These are phyloP conservation scores for Pygoscelis antarcticus DNA, from an alignment of 2,113 vertebrate species.

Conservation along the genomic window DNA sequence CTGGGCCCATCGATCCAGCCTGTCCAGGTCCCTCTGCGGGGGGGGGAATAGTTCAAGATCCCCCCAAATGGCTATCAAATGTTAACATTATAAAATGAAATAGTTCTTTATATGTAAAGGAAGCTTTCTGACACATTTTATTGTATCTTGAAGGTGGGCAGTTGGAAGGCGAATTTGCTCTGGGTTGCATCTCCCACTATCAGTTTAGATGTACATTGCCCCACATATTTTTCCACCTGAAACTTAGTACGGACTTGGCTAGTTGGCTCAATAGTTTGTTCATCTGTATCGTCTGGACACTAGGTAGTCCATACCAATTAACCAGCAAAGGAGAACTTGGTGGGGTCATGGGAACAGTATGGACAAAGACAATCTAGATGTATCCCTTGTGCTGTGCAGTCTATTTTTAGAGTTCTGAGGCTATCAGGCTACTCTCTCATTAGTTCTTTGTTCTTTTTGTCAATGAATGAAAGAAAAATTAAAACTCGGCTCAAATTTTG, in stretches of 20 bases:
- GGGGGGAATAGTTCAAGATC: not conserved
- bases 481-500: not conserved
- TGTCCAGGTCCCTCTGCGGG: too few relatives aligned
- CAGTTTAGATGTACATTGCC: not conserved
- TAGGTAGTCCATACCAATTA: not conserved
- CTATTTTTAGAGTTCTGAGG: not conserved
- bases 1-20: too few relatives aligned
- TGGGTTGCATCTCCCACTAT: not conserved
- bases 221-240: not conserved
- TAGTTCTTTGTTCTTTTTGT: not conserved
- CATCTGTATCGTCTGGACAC: not conserved
- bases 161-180: not conserved
- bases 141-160: not conserved
- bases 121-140: not conserved
- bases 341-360: not conserved
- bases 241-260: not conserved
- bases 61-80: not conserved
- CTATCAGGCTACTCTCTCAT: not conserved
- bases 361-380: not conserved
- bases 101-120: not conserved
- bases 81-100: not conserved
- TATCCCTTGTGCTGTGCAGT: not conserved
- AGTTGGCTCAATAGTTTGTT: not conserved
- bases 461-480: not conserved
- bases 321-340: not conserved